Evolutionary conservation across 2,797 vertebrate species (phyloP), one percentile per base, ranked within the genome.

Genomic region (Buceros bicornis): DNA sequence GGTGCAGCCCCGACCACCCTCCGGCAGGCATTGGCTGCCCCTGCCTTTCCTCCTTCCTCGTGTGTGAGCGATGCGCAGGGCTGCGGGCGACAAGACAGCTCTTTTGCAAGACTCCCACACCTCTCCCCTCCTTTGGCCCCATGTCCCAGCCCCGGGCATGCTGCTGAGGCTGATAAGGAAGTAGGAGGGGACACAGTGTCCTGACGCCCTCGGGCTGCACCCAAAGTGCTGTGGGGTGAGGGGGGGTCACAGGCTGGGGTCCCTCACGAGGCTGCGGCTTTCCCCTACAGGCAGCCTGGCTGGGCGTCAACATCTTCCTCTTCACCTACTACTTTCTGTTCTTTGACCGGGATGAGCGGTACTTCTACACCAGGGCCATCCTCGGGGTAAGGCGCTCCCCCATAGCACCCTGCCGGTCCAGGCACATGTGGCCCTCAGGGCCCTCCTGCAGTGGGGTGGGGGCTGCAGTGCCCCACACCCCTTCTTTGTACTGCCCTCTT

Each of bases 261-360:
- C 61, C 24, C 42, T 82, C 81, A 69, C 0, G 6, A 60, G 15
- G 40, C 57, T 4, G 0, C 1, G 60, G 26, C 81, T 85, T 93
- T 45, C 71, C 71, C 58, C 48, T 0, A 1, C 76, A 99, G 99
- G 97, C 98, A 71, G 97, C 98, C 82, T 99, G 99, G 99, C 98
- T 99, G 98, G 98, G 94, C 69, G 98, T 99, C 97, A 99, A 99
- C 95, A 97, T 98, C 87, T 99, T 99, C 91, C 96, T 99, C 42
- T 99, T 99, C 93, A 97, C 98, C 4, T 97, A 97, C 89, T 98
- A 96, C 91, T 99, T 99, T 96, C 64, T 98, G 31, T 82, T 96
- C 19, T 99, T 99, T 80, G 98, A 99, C 47, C 69, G 25, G 77
- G 95, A 94, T 0, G 93, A 98, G 7, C 54, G 67, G 15, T 99